Percentiles rank a stretch among this genome's conserved stretches.
These are phyloP conservation scores for Leucoptera coffeella DNA, from an alignment of 2,888 invertebrate genomes.

Conservation along the genomic window DNA sequence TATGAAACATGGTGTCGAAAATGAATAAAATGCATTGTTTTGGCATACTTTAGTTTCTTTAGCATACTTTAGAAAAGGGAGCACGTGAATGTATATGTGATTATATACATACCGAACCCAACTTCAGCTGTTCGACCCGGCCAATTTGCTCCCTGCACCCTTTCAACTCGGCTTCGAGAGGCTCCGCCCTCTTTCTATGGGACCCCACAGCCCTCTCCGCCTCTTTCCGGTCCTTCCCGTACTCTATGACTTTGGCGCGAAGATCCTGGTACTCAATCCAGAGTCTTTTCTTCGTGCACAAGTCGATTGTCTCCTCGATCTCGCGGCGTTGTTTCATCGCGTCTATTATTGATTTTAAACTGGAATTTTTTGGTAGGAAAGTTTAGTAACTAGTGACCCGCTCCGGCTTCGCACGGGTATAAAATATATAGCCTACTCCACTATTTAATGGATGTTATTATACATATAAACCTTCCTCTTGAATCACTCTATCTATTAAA, in stretches of 20 bases:
- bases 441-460: too few species aligned
- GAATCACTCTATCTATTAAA: too few species aligned
- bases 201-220: slow-evolving; percentile 19
- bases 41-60: too few species aligned
- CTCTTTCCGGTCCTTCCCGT: slow-evolving; percentile 34
- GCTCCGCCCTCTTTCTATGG: slow-evolving; percentile 32
- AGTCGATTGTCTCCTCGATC: slow-evolving; percentile 54
- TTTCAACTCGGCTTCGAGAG: slow-evolving; percentile 32
- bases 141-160: slow-evolving; percentile 32
- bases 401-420: too few species aligned
- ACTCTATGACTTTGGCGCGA: slow-evolving; percentile 39
- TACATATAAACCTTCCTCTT: too few species aligned
- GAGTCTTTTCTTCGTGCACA: slow-evolving; percentile 60
- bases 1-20: too few species aligned
- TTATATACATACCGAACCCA: slow-evolving; percentile 21
- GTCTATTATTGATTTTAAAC: slow-evolving; percentile 60
- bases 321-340: slow-evolving; percentile 63
- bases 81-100: too few species aligned
- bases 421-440: too few species aligned
- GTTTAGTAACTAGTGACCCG: too few species aligned
- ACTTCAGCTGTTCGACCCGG: slow-evolving; percentile 21
- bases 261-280: slow-evolving; percentile 61
- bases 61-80: too few species aligned
- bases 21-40: too few species aligned
- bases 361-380: slow-evolving; percentile 8